These are phyloP conservation scores for Parasteatoda lunata DNA, from an alignment of 2,888 invertebrate species.

Conservation along the genomic window DNA sequence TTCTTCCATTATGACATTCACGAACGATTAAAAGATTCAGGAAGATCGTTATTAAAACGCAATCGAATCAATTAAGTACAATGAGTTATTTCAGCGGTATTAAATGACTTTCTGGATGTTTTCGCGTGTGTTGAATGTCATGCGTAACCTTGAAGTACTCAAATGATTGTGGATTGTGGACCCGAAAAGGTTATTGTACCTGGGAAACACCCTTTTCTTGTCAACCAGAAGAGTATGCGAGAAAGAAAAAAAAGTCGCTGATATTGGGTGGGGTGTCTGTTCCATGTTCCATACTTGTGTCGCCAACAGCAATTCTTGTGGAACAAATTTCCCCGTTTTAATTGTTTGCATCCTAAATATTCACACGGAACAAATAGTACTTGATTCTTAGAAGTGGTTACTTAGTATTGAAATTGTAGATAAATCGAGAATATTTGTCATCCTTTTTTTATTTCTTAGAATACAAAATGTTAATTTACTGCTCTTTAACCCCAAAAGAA, in stretches of 20 bases:
- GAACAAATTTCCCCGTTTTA: not conserved
- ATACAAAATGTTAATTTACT: no score
- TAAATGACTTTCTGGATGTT: not conserved
- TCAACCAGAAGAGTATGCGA: not conserved
- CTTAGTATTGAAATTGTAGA: no score
- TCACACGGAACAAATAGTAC: no score
- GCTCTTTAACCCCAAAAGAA: no score
- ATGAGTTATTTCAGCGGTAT: not conserved
- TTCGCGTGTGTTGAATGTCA: not conserved
- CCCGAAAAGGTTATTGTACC: slow-evolving; percentile 58
- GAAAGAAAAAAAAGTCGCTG: not conserved
- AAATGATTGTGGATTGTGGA: slow-evolving; percentile 18
- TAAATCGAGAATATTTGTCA: no score
- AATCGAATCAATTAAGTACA: no score
- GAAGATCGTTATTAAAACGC: no score
- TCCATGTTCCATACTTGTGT: slow-evolving; percentile 33
- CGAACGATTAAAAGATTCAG: no score
- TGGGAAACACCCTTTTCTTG: slow-evolving; percentile 43
- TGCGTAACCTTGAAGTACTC: not conserved
- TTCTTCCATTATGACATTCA: no score
- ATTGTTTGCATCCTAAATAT: no score
- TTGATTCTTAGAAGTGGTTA: no score
- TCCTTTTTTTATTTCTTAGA: no score
- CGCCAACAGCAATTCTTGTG: slow-evolving; percentile 51
- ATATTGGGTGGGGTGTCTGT: slow-evolving; percentile 46